These are phyloP conservation scores for Apis laboriosa DNA, from an alignment of 1,140 invertebrate species.

Conservation along the genomic window DNA sequence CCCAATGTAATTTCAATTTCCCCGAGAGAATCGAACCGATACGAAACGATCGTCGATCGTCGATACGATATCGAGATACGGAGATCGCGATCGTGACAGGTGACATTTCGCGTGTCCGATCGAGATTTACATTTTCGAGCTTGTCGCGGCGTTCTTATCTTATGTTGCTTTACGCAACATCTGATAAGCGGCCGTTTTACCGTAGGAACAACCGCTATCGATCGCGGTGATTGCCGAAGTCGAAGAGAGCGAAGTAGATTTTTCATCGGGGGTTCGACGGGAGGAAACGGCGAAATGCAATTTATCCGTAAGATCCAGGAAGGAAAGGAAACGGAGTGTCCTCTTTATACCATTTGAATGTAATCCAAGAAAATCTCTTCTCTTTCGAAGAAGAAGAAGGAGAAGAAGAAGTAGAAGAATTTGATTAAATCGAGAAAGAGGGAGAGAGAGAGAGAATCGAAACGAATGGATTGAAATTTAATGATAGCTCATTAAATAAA, in stretches of 20 bases:
- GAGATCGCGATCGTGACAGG: background rate
- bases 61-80: no score
- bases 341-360: background rate
- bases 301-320: background rate
- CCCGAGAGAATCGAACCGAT: background rate
- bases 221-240: slow-evolving; percentile 7
- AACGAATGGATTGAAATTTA: background rate
- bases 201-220: slow-evolving; percentile 5
- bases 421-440: background rate
- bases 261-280: background rate
- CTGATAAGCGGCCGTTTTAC: slow-evolving; percentile 25
- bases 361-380: background rate
- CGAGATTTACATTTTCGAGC: slow-evolving; percentile 16
- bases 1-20: background rate
- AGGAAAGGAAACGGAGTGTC: background rate
- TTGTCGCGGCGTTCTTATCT: slow-evolving; percentile 5
- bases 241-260: background rate
- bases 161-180: slow-evolving; percentile 15
- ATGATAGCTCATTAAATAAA: no score
- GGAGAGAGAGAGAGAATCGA: background rate
- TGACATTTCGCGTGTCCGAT: background rate
- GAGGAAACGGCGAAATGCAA: background rate
- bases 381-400: no score
- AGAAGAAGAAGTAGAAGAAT: background rate
- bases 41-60: background rate